Evolutionary conservation across 2,888 invertebrate species (phyloP).

Genomic region (Apamea anceps): DNA sequence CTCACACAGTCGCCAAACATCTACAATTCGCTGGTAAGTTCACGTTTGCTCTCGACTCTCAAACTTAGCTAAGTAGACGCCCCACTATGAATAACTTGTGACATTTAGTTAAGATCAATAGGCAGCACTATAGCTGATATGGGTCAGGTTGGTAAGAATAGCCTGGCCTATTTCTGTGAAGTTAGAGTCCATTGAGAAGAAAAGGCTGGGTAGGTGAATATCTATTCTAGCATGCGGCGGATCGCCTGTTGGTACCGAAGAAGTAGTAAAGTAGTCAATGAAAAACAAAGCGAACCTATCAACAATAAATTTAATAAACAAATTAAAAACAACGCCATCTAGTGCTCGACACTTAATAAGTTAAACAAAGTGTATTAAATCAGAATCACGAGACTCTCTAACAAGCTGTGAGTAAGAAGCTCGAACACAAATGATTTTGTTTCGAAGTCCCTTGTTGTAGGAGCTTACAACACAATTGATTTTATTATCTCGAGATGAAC

Average conservation of each 20-base stretch:
- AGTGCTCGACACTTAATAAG: background rate
- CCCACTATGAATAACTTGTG: conserved; percentile 40
- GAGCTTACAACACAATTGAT: conserved; percentile 30
- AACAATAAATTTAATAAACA: background rate
- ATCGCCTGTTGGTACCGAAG: background rate
- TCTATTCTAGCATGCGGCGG: background rate
- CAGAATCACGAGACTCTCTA: background rate
- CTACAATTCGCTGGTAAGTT: background rate
- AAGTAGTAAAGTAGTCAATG: background rate
- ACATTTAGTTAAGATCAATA: conserved; percentile 38
- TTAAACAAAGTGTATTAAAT: conserved; percentile 8
- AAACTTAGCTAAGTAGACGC: conserved; percentile 5
- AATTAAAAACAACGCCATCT: conserved; percentile 42
- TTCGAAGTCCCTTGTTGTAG: conserved; percentile 6
- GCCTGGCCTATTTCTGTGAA: conserved; percentile 11
- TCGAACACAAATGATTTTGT: conserved; percentile 28
- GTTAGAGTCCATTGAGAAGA: background rate
- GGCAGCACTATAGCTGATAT: conserved; percentile 18
- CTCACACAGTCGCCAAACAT: background rate
- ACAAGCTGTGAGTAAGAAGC: conserved; percentile 21
- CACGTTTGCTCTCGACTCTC: background rate
- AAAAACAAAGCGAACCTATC: too few species aligned
- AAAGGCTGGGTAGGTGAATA: too few species aligned
- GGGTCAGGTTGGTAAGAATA: conserved; percentile 21
- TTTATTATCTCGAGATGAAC: conserved; percentile 46